These are phyloP conservation scores for Orchesellides sinensis DNA, from an alignment of 2,888 invertebrate species.

Conservation along the genomic window DNA sequence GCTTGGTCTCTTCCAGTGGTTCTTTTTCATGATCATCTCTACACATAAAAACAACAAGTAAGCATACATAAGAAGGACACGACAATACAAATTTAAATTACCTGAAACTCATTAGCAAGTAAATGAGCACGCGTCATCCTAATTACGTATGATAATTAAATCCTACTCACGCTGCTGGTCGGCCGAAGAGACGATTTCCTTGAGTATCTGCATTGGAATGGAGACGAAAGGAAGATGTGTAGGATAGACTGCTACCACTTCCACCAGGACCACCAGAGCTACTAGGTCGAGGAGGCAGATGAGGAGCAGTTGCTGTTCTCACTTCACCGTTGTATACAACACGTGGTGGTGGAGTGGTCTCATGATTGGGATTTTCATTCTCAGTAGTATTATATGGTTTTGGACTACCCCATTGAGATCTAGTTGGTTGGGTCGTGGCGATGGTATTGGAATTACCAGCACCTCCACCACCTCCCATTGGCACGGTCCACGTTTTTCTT, in stretches of 20 bases:
- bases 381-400: constrained; percentile 70
- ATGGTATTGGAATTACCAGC: background rate
- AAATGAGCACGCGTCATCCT: background rate
- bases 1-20: constrained; percentile 63
- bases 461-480: constrained; percentile 54
- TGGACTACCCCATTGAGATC: constrained; percentile 75
- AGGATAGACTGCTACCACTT: constrained; percentile 43
- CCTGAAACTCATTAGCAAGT: constrained; percentile 40
- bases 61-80: background rate
- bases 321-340: constrained; percentile 71
- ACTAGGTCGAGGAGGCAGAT: constrained; percentile 41
- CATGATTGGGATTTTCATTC: constrained; percentile 46
- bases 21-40: constrained; percentile 64
- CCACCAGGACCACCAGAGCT: constrained; percentile 43
- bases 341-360: constrained; percentile 47
- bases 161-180: constrained; percentile 31
- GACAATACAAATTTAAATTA: background rate
- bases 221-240: constrained; percentile 70
- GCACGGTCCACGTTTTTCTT: constrained; percentile 71
- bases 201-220: constrained; percentile 74
- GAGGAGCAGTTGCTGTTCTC: constrained; percentile 64
- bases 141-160: constrained; percentile 12
- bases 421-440: constrained; percentile 26
- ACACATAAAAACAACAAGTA: constrained; percentile 9
- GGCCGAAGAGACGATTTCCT: constrained; percentile 73